Conservation (phyloP, 2,888 invertebrate genomes). For the Lymantria dispar region DNA sequence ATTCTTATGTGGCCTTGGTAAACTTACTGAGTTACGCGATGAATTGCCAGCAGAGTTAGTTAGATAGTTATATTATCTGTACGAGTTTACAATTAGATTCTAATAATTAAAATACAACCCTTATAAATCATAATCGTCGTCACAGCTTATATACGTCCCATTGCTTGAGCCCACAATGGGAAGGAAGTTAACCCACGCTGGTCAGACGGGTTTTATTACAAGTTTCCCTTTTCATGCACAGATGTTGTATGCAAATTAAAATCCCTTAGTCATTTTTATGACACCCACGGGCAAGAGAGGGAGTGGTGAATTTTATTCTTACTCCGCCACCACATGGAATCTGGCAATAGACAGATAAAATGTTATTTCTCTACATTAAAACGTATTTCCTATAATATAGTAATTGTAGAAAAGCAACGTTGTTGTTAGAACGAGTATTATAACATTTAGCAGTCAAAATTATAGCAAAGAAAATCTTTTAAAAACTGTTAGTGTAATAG, state of each 20-base stretch:
- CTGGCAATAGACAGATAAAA: neutral
- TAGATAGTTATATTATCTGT: constrained; percentile 21
- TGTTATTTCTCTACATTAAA: neutral
- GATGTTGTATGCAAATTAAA: no score
- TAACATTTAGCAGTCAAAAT: neutral
- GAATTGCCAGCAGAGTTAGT: constrained; percentile 30
- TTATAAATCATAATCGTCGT: no score
- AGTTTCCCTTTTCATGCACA: no score
- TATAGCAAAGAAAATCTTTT: neutral
- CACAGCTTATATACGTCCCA: no score
- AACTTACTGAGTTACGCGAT: constrained; percentile 50
- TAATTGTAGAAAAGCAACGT: neutral
- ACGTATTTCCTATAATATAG: neutral
- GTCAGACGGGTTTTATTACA: no score
- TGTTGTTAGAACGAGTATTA: neutral
- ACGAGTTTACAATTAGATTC: constrained; percentile 9
- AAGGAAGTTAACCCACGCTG: no score
- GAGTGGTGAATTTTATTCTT: no score
- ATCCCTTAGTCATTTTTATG: no score
- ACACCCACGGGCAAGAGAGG: no score
- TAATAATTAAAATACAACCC: constrained; percentile 2
- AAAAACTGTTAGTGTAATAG: neutral
- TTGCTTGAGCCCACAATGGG: no score
- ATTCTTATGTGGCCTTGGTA: constrained; percentile 65
- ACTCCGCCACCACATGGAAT: no score